These are phyloP conservation scores for Pollenia griseotomentosa DNA, from an alignment of 2,888 invertebrate species.

Conservation along the genomic window DNA sequence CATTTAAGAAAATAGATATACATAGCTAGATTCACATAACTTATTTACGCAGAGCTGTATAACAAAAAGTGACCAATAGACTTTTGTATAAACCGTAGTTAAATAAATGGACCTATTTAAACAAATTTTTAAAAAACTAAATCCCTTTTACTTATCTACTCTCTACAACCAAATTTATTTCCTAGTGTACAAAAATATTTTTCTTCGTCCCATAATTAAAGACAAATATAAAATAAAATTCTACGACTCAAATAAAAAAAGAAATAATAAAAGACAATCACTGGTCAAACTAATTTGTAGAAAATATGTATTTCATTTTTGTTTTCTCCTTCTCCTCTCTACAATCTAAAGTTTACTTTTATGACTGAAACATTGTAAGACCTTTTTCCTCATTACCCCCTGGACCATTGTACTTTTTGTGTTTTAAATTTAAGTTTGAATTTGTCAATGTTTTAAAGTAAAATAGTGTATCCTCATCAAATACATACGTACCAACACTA, in stretches of 20 bases:
- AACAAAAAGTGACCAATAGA: too few species aligned
- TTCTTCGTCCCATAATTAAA: slow-evolving; percentile 63
- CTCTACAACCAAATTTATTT: not conserved
- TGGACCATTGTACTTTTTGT: not conserved
- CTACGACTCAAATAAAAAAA: slow-evolving; percentile 52
- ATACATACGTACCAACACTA: not conserved
- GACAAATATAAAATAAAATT: slow-evolving; percentile 50
- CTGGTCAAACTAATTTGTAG: slow-evolving; percentile 74
- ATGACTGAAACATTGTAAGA: slow-evolving; percentile 31
- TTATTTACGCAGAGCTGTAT: too few species aligned
- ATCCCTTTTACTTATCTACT: not conserved
- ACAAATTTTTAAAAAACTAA: not conserved
- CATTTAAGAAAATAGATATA: too few species aligned
- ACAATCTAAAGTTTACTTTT: slow-evolving; percentile 3
- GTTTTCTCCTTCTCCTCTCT: not conserved
- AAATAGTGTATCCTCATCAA: not conserved
- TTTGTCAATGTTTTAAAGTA: slow-evolving; percentile 25
- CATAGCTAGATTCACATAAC: too few species aligned
- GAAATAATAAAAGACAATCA: slow-evolving; percentile 66
- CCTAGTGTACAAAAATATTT: slow-evolving; percentile 30
- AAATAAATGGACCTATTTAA: too few species aligned
- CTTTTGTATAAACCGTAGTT: too few species aligned
- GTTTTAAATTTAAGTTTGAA: slow-evolving; percentile 44
- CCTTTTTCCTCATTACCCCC: not conserved
- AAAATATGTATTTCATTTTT: slow-evolving; percentile 49